Evolutionary conservation across 2,113 vertebrate genomes (phyloP).

Genomic region (Lamprologus callipterus): DNA sequence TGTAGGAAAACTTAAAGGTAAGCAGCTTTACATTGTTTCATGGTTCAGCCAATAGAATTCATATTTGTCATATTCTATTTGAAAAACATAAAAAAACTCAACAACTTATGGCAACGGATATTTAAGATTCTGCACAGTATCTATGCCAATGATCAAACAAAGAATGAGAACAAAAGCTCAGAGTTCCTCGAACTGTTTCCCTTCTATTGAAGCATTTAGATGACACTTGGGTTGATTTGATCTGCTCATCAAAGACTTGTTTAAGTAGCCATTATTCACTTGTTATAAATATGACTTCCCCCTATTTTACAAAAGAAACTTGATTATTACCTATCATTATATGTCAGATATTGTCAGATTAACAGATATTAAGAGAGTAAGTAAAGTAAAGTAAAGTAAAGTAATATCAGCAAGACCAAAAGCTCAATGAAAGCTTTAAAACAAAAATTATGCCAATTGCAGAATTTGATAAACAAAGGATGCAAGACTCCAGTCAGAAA

Average conservation of each 20-base stretch:
- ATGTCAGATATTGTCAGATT: background rate
- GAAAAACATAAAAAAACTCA: background rate
- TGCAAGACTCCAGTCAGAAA: background rate
- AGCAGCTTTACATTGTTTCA: background rate
- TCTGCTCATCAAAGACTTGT: background rate
- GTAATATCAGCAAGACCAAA: background rate
- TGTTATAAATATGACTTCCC: background rate
- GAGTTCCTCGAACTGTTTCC: background rate
- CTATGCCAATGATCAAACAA: background rate
- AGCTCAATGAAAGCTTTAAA: background rate
- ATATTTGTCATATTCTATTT: background rate
- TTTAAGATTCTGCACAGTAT: background rate
- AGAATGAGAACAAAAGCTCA: background rate
- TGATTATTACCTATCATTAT: background rate
- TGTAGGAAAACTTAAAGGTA: background rate
- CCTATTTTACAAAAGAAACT: background rate
- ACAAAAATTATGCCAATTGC: background rate
- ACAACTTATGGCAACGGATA: background rate
- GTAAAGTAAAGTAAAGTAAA: background rate
- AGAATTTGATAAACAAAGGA: background rate
- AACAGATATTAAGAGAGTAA: background rate
- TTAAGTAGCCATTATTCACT: background rate
- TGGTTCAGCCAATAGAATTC: background rate
- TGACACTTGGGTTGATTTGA: background rate
- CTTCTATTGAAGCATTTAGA: background rate